A percentile compares a stretch with the other conserved stretches of the same genome.
These are phyloP conservation scores for Clostera curtula DNA, from an alignment of 2,888 invertebrate species.

Conservation along the genomic window DNA sequence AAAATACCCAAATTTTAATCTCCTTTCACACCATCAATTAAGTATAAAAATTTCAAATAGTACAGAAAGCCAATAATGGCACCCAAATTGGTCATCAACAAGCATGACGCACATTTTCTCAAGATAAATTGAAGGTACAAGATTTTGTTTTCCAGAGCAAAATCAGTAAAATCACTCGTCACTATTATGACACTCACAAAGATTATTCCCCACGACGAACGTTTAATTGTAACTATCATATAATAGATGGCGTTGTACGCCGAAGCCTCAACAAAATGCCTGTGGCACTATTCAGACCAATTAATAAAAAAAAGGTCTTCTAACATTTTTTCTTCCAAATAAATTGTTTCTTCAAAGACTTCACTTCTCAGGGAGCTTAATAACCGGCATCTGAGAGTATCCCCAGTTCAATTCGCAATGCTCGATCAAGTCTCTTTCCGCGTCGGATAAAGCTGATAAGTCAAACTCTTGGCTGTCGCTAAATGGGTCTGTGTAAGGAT, in stretches of 20 bases:
- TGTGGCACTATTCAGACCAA: slow-evolving; percentile 5
- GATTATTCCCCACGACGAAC: slow-evolving; percentile 14
- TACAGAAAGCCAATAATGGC: no score
- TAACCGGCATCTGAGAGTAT: slow-evolving; percentile 76
- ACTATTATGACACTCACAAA: slow-evolving; percentile 12
- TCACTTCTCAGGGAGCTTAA: slow-evolving; percentile 80
- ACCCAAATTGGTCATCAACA: no score
- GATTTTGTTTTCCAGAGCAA: neutral
- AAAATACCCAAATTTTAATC: no score
- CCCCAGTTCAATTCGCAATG: slow-evolving; percentile 81
- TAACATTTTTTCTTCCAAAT: slow-evolving; percentile 31
- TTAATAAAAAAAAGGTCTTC: slow-evolving; percentile 10
- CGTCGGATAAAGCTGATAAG: slow-evolving; percentile 68
- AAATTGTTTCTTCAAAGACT: slow-evolving; percentile 19
- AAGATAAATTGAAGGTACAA: no score
- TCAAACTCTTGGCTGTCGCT: slow-evolving; percentile 59
- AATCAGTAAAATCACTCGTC: slow-evolving; percentile 11
- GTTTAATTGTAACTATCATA: slow-evolving; percentile 20
- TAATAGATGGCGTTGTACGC: slow-evolving; percentile 51
- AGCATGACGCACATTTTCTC: no score
- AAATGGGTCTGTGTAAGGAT: slow-evolving; percentile 64
- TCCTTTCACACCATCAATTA: no score
- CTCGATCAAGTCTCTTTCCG: slow-evolving; percentile 78
- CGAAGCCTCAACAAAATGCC: slow-evolving; percentile 30
- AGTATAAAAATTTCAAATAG: no score